Conservation (phyloP, 2,888 invertebrate species). For the Ochropacha duplaris region DNA sequence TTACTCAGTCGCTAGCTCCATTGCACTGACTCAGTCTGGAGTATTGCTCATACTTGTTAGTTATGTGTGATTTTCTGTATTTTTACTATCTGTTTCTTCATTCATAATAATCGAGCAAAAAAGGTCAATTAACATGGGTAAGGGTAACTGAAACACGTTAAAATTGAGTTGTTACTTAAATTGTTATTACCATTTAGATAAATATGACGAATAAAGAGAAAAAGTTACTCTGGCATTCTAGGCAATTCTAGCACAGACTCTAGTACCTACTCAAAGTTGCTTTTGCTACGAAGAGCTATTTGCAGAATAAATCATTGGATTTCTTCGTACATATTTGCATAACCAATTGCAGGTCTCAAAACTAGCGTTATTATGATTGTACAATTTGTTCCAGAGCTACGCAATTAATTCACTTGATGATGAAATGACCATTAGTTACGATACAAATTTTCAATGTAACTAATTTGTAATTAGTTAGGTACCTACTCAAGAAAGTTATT, state of each 20-base stretch:
- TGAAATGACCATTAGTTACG: not conserved
- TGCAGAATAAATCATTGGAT: too few species aligned
- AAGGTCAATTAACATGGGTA: too few species aligned
- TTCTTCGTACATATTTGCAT: not conserved
- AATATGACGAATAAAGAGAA: too few species aligned
- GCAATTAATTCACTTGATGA: not conserved
- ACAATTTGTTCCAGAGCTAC: not conserved
- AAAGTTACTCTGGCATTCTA: too few species aligned
- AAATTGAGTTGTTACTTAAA: too few species aligned
- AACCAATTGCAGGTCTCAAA: not conserved
- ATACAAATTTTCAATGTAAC: not conserved
- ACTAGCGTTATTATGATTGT: not conserved
- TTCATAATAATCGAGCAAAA: too few species aligned
- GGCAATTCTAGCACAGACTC: too few species aligned
- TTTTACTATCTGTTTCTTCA: not conserved
- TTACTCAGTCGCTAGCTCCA: slow-evolving; percentile 24
- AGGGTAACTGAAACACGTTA: too few species aligned
- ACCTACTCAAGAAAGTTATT: too few species aligned
- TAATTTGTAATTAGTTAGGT: not conserved
- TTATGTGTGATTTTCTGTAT: not conserved
- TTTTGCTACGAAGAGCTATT: too few species aligned
- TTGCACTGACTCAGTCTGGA: slow-evolving; percentile 30
- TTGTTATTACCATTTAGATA: too few species aligned
- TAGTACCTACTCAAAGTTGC: too few species aligned
- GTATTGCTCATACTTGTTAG: slow-evolving; percentile 23